Base-by-base conservation (phyloP, 2,113 vertebrate species). In the Sebastes schlegelii region DNA sequence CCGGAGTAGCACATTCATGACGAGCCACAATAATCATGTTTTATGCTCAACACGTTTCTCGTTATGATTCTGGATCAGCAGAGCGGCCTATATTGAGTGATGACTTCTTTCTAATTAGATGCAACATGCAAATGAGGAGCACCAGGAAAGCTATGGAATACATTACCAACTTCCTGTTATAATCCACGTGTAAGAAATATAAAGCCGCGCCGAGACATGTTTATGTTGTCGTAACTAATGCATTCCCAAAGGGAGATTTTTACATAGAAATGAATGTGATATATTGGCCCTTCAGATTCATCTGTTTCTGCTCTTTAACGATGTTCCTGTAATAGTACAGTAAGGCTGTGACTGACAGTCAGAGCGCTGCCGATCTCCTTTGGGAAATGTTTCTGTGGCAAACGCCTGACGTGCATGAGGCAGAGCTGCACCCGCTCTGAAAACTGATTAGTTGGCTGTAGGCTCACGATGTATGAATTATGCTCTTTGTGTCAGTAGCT, bases 391-490 rank as follows among this genome's bases (percentile, higher is more conserved):
- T 83, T 82, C 83, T 58, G 78, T 86, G 81, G 66, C 80, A 90
- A 83, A 78, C 14, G 58, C 68, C 68, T 73, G 79, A 83, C 77
- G 79, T 83, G 83, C 64, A 23, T 49, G 72, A 88, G 79, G 87
- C 86, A 79, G 77, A 75, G 70, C 63, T 79, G 72, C 65, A 89
- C 82, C 83, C 65, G 68, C 76, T 86, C 92, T 90, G 90, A 93
- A 93, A 85, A 82, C 90, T 91, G 88, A 93, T 94, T 88, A 92
- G 86, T 82, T 85, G 74, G 88, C 86, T 86, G 69, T 6, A 78
- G 85, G 93, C 86, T 85, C 66, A 7, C 40, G 23, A 68, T 83
- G 74, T 79, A 93, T 94, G 88, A 94, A 92, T 95, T 87, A 94
- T 94, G 90, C 91, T 91, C 88, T 93, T 93, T 93, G 91, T 92